These are phyloP conservation scores for Polymixis flavicincta DNA, from an alignment of 2,888 invertebrate genomes.

Conservation along the genomic window DNA sequence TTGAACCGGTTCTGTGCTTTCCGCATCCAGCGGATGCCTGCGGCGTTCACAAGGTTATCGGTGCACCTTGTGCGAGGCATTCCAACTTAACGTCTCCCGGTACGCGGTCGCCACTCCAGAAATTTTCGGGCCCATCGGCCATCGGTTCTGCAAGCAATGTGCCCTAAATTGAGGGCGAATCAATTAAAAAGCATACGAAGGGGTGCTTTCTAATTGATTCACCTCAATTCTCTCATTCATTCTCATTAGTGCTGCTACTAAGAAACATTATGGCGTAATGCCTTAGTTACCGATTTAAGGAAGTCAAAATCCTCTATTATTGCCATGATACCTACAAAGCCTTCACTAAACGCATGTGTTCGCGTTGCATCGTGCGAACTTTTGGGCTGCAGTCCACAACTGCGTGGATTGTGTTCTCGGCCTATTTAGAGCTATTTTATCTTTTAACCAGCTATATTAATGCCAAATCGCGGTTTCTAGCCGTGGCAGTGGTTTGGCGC, in stretches of 20 bases:
- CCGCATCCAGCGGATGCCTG: too few species aligned
- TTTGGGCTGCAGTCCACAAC: constrained; percentile 16
- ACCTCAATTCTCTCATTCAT: too few species aligned
- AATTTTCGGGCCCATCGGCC: too few species aligned
- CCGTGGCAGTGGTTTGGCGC: constrained; percentile 55
- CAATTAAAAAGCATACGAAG: not conserved
- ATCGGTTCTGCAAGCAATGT: too few species aligned
- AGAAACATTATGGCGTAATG: not conserved
- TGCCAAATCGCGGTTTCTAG: constrained; percentile 57
- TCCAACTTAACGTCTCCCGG: too few species aligned
- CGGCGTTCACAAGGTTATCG: too few species aligned
- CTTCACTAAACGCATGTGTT: not conserved
- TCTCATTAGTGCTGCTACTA: too few species aligned
- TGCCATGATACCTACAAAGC: not conserved
- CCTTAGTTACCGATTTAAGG: too few species aligned
- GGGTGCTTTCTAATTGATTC: too few species aligned
- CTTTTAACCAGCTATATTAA: constrained; percentile 41
- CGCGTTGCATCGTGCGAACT: constrained; percentile 6
- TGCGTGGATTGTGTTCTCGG: constrained; percentile 9
- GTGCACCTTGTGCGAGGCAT: too few species aligned
- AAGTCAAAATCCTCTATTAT: not conserved
- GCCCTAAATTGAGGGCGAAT: not conserved
- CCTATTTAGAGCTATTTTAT: constrained; percentile 46
- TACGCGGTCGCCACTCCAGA: too few species aligned
- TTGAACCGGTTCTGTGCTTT: too few species aligned